phyloP scores from a whole-genome alignment of 35 echinoderm and acorn worm species.

The Stichopus chloronotus region DNA sequence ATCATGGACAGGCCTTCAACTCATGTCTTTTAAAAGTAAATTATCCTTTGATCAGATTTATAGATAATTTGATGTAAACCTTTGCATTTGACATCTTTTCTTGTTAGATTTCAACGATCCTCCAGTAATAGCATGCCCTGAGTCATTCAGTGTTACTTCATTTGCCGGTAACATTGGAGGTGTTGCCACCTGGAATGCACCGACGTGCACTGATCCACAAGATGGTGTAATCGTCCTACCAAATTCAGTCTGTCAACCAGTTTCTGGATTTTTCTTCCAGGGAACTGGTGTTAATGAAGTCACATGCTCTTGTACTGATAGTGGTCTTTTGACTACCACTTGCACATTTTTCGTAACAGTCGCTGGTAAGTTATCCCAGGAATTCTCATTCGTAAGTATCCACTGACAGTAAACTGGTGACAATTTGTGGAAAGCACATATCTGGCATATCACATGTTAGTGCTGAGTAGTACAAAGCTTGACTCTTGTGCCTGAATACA shows the following conservation, averaged over 20 bases:
- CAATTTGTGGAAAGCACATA: no score
- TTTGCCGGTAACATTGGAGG: neutral
- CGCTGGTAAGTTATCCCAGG: neutral
- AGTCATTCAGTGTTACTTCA: neutral
- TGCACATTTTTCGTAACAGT: conserved; percentile 26
- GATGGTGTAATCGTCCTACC: conserved; percentile 4
- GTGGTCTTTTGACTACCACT: neutral
- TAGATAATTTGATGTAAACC: no score
- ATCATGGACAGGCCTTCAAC: no score
- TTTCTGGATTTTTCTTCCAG: neutral
- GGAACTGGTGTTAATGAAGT: neutral
- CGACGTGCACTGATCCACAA: conserved; percentile 20
- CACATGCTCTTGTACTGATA: conserved; percentile 24
- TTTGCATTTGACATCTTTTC: no score
- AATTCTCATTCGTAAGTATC: no score
- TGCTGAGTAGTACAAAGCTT: no score
- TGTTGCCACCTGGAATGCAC: neutral
- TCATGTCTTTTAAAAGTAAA: no score
- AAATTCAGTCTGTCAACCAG: neutral
- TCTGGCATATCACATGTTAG: no score
- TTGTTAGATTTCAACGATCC: conserved; percentile 18
- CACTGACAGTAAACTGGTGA: no score
- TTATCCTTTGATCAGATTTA: no score
- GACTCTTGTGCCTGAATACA: no score
- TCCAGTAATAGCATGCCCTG: neutral